phyloP scores from a whole-genome alignment of 2,113 vertebrate genomes.

The Notarius lentiginosus region DNA sequence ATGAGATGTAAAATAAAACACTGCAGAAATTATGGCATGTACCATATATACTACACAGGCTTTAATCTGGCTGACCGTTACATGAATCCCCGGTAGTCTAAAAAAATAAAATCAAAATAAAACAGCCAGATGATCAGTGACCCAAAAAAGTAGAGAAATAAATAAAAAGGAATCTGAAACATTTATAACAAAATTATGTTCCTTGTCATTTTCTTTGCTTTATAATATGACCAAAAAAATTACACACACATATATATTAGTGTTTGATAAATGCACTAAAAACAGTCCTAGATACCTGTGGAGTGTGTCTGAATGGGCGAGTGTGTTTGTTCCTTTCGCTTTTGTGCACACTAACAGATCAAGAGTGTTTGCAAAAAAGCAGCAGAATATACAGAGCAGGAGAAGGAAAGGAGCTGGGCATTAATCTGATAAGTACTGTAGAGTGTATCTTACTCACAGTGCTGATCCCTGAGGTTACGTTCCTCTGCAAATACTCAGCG shows the following conservation, averaged over 20 bases:
- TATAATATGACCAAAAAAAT: background rate
- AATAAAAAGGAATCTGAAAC: background rate
- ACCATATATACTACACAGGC: background rate
- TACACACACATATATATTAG: background rate
- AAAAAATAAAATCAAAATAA: background rate
- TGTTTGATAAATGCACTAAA: background rate
- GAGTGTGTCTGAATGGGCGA: background rate
- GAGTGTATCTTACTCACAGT: conserved; percentile 53
- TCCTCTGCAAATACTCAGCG: conserved; percentile 41
- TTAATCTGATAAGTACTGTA: too few relatives aligned
- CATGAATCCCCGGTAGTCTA: background rate
- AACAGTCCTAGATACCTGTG: background rate
- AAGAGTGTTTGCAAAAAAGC: background rate
- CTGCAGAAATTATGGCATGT: background rate
- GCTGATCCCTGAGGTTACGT: conserved; percentile 45
- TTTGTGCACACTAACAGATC: background rate
- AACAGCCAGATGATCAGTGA: background rate
- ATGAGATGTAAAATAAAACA: background rate
- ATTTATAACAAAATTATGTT: background rate
- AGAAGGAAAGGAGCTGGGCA: background rate
- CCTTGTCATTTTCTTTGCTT: background rate
- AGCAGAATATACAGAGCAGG: background rate
- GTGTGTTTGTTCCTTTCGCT: background rate
- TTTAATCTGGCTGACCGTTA: background rate
- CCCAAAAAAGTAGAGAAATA: background rate